phyloP scores from a whole-genome alignment of 2,113 vertebrate species.

The Melierax canorus region DNA sequence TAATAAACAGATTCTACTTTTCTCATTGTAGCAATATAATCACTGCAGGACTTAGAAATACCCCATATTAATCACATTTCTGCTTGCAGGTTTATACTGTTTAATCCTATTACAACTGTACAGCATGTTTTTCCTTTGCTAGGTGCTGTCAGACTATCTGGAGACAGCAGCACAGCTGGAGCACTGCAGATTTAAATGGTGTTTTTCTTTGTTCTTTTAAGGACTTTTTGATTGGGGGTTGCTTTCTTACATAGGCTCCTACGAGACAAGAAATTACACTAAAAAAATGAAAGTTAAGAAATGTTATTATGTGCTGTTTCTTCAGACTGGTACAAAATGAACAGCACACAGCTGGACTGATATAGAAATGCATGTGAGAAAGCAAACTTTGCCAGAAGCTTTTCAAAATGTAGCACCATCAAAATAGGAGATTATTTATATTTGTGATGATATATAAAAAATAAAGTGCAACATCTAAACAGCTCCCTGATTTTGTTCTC shows the following conservation, averaged over 20 bases:
- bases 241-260: not conserved
- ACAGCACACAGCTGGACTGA: not conserved
- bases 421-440: not conserved
- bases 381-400: not conserved
- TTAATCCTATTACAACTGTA: slow-evolving; percentile 39
- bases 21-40: not conserved
- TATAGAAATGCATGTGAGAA: not conserved
- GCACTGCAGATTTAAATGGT: not conserved
- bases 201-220: not conserved
- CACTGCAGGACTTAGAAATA: not conserved
- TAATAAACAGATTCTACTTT: not conserved
- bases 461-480: not conserved
- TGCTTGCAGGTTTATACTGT: not conserved
- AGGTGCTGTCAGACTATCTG: not conserved
- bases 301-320: not conserved
- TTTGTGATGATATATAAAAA: not conserved
- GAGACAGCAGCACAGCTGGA: slow-evolving; percentile 3
- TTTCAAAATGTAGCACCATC: not conserved
- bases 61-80: slow-evolving; percentile 27
- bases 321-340: not conserved
- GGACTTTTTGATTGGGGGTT: not conserved
- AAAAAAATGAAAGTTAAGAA: not conserved
- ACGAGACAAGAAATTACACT: not conserved
- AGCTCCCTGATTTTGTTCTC: not conserved
- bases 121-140: not conserved